Percentiles rank a stretch among this genome's conserved stretches.
Conservation (phyloP, 1,140 invertebrate species). For the Uloborus diversus region DNA sequence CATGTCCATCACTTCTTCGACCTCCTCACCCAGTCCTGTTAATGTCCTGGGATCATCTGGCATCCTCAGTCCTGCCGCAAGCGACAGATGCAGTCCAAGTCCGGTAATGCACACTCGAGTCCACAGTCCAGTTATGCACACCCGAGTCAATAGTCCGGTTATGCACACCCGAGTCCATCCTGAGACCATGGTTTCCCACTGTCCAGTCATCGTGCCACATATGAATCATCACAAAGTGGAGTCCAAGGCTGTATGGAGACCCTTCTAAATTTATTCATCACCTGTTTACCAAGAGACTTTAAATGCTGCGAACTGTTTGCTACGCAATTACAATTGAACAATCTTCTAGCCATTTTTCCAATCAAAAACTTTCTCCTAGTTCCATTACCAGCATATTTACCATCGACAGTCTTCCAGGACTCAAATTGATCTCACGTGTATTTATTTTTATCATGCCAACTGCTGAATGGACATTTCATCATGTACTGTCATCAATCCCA, state of each 20-base stretch:
- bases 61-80: slow-evolving; percentile 57
- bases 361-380: too few relatives aligned
- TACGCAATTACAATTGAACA: too few relatives aligned
- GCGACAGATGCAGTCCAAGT: slow-evolving; percentile 50
- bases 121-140: neutral
- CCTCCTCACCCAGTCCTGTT: slow-evolving; percentile 34
- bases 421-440: too few relatives aligned
- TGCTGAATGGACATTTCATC: too few relatives aligned
- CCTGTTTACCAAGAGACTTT: neutral
- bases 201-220: slow-evolving; percentile 1
- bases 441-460: neutral
- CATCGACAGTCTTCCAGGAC: too few relatives aligned
- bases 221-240: neutral
- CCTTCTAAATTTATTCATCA: slow-evolving; percentile 2
- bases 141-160: neutral
- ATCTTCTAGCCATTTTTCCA: too few relatives aligned
- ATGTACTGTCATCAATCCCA: too few relatives aligned
- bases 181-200: neutral
- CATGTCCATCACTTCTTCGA: slow-evolving; percentile 11
- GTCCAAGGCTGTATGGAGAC: slow-evolving; percentile 48
- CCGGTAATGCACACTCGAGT: slow-evolving; percentile 12
- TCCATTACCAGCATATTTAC: too few relatives aligned
- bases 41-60: slow-evolving; percentile 57
- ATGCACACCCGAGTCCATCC: neutral
- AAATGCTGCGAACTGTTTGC: neutral